Conservation (phyloP, 2,888 invertebrate species). For the Drosophila heteroneura region DNA sequence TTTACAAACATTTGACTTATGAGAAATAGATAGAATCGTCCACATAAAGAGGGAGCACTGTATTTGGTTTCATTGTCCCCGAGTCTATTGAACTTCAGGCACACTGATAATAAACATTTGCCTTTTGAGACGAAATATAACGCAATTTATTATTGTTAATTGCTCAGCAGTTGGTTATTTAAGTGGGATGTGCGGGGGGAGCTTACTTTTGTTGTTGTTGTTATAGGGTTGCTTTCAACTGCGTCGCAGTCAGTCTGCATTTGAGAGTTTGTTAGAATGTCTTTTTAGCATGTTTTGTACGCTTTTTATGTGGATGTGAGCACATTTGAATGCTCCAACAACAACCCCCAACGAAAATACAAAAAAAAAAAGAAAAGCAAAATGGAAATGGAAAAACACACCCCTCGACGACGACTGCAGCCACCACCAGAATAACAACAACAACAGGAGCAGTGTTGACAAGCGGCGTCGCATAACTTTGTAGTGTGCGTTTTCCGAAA, state of each 20-base stretch:
- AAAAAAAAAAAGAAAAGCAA: conserved; percentile 4
- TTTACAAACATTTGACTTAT: background rate
- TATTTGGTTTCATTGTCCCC: conserved; percentile 27
- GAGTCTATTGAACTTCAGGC: conserved; percentile 67
- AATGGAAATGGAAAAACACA: conserved; percentile 51
- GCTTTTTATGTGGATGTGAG: conserved; percentile 10
- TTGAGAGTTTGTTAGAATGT: conserved; percentile 30
- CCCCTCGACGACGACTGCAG: conserved; percentile 57
- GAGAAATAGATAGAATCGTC: background rate
- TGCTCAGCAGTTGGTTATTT: conserved; percentile 14
- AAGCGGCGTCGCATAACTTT: conserved; percentile 61
- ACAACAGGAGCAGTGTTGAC: conserved; percentile 40
- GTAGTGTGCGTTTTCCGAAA: conserved; percentile 59
- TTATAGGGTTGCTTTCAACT: conserved; percentile 35
- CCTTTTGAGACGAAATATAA: conserved; percentile 56
- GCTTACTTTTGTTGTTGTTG: conserved; percentile 1
- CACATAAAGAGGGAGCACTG: background rate
- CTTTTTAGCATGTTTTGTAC: conserved; percentile 32
- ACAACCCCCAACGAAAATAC: conserved; percentile 59
- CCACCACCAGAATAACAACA: conserved; percentile 35
- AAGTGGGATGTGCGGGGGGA: no score
- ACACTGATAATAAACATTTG: conserved; percentile 61
- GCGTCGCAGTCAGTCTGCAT: conserved; percentile 46
- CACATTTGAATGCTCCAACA: conserved; percentile 45
- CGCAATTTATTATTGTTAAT: conserved; percentile 70